Conservation (phyloP, 1,140 invertebrate species). For the Bactericera cockerelli region DNA sequence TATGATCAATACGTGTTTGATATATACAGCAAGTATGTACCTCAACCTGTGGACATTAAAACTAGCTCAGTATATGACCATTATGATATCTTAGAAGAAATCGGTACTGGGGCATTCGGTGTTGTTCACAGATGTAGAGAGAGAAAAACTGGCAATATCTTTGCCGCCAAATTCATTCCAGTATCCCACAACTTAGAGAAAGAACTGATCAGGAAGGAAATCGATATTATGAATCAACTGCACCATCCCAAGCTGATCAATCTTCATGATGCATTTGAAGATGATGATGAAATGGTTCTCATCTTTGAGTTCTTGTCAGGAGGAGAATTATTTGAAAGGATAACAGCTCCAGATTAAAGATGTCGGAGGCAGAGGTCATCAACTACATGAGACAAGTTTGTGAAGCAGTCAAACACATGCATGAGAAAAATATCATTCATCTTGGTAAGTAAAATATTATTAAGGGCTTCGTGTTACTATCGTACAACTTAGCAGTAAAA, state of each 20-base stretch:
- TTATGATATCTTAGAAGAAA: conserved; percentile 98
- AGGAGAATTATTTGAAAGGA: conserved; percentile 95
- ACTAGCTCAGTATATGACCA: conserved; percentile 88
- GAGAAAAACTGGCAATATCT: conserved; percentile 87
- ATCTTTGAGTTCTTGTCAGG: conserved; percentile 98
- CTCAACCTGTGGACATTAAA: conserved; percentile 92
- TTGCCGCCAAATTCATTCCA: conserved; percentile 98
- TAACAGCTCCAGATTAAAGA: conserved; percentile 94
- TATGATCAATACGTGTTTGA: conserved; percentile 98
- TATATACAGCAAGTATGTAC: conserved; percentile 91
- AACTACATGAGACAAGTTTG: conserved; percentile 99
- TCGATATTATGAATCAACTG: conserved; percentile 97
- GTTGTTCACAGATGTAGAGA: conserved; percentile 96
- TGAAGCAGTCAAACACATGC: conserved; percentile 97
- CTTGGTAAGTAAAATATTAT: conserved; percentile 44
- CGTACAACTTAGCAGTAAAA: too few relatives aligned
- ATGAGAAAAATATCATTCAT: conserved; percentile 98
- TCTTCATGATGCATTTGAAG: conserved; percentile 96
- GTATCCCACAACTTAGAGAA: conserved; percentile 91
- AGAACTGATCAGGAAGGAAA: conserved; percentile 91
- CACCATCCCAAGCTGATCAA: conserved; percentile 96
- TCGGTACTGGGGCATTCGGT: conserved; percentile 96
- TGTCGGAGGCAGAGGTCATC: conserved; percentile 98
- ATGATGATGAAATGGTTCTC: conserved; percentile 97
- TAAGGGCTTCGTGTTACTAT: background rate